phyloP scores from a whole-genome alignment of 2,888 invertebrate genomes.

The Harmothoe impar region DNA sequence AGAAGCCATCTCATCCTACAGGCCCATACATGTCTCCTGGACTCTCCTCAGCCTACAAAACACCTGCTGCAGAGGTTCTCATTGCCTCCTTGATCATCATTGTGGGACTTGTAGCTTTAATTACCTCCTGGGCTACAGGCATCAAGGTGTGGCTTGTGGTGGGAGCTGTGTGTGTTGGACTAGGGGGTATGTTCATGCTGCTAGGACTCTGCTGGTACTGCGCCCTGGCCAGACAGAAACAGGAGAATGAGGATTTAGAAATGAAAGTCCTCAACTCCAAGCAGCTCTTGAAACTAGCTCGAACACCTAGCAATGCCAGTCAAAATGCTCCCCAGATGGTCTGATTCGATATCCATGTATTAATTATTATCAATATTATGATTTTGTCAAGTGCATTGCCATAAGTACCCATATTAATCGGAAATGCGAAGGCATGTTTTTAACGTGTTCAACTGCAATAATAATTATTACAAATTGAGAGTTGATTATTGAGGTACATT shows the following conservation, averaged over 20 bases:
- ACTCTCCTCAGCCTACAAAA: slow-evolving; percentile 57
- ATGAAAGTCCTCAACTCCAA: slow-evolving; percentile 57
- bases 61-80: slow-evolving; percentile 65
- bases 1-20: slow-evolving; percentile 13
- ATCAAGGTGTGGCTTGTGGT: slow-evolving; percentile 65
- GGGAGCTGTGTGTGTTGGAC: slow-evolving; percentile 63
- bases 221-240: slow-evolving; percentile 54
- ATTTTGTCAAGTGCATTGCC: too few species aligned
- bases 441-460: too few species aligned
- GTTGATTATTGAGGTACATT: too few species aligned
- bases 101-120: slow-evolving; percentile 62
- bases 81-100: slow-evolving; percentile 65
- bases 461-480: too few species aligned
- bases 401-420: too few species aligned
- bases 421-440: too few species aligned
- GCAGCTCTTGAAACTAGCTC: slow-evolving; percentile 62
- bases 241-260: slow-evolving; percentile 58
- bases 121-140: slow-evolving; percentile 60
- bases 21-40: slow-evolving; percentile 59
- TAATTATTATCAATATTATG: too few species aligned
- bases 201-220: slow-evolving; percentile 67
- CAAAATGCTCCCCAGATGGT: slow-evolving; percentile 30
- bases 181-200: slow-evolving; percentile 65
- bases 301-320: slow-evolving; percentile 50
- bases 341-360: not conserved